Evolutionary conservation across 2,888 invertebrate species (phyloP).

Genomic region (Auanema freiburgensis): DNA sequence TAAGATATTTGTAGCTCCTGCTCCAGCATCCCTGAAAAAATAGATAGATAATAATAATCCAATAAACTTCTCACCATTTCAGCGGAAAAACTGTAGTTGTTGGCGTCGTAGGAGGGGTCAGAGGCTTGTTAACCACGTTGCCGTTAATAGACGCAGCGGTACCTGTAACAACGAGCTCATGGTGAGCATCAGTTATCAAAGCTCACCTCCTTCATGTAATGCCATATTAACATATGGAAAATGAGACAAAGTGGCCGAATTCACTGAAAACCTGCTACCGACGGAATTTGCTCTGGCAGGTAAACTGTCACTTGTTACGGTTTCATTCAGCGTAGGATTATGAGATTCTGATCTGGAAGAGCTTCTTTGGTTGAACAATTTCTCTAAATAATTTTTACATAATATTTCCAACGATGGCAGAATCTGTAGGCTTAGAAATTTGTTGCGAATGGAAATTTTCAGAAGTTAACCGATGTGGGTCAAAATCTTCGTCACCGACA

Average conservation of each 20-base stretch:
- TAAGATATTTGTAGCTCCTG: conserved; percentile 7
- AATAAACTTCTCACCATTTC: conserved; percentile 7
- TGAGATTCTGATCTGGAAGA: conserved; percentile 16
- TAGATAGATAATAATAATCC: neutral
- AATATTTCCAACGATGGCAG: conserved; percentile 21
- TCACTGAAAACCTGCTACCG: too few species aligned
- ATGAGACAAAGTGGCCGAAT: conserved; percentile 5
- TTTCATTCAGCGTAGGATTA: conserved; percentile 6
- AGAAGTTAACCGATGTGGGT: conserved; percentile 1
- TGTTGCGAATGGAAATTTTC: neutral
- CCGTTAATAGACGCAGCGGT: neutral
- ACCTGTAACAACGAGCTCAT: neutral
- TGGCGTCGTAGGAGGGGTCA: neutral
- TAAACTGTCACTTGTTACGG: neutral
- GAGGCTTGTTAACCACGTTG: neutral
- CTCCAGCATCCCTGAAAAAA: conserved; percentile 9
- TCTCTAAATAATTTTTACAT: conserved; percentile 14
- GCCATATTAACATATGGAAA: conserved; percentile 21
- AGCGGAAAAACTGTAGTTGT: conserved; percentile 7
- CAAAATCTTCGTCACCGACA: conserved; percentile 11
- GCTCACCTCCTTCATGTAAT: conserved; percentile 8
- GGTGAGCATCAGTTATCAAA: neutral
- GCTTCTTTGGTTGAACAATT: neutral
- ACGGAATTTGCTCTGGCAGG: neutral
- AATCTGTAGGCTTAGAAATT: neutral